phyloP scores from a whole-genome alignment of 1,140 invertebrate species.

The Rhizoglyphus robini region DNA sequence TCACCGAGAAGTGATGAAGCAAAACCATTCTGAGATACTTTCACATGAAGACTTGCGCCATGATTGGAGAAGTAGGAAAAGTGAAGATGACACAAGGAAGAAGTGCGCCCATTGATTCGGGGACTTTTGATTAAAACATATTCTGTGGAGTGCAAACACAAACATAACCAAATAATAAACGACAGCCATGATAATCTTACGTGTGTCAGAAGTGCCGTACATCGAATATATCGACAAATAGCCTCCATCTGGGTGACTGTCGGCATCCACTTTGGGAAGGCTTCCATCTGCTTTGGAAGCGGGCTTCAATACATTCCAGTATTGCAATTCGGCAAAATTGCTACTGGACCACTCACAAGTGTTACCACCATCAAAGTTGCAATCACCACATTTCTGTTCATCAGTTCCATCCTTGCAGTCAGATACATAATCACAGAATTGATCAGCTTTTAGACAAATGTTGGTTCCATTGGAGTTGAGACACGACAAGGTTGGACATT shows the following conservation, averaged over 20 bases:
- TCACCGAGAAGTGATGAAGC: neutral
- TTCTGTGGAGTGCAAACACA: too few species aligned
- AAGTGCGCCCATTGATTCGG: neutral
- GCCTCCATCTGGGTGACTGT: neutral
- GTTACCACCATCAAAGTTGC: slow-evolving; percentile 21
- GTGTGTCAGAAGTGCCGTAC: neutral
- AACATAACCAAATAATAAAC: neutral
- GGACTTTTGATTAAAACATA: neutral
- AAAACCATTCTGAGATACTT: neutral
- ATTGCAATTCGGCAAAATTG: neutral
- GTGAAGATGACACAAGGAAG: neutral
- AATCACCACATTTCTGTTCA: slow-evolving; percentile 12
- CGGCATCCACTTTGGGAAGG: neutral
- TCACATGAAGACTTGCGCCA: neutral
- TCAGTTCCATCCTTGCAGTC: neutral
- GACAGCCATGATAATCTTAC: neutral
- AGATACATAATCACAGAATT: neutral
- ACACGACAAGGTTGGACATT: neutral
- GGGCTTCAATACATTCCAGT: neutral
- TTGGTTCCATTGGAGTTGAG: neutral
- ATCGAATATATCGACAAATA: neutral
- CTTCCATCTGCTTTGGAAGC: neutral
- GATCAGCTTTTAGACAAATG: neutral
- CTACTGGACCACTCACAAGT: slow-evolving; percentile 19
- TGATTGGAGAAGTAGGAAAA: neutral